A percentile compares a stretch with the other conserved stretches of the same genome.
Conservation (phyloP, 2,113 vertebrate genomes). For the Galeopterus variegatus region DNA sequence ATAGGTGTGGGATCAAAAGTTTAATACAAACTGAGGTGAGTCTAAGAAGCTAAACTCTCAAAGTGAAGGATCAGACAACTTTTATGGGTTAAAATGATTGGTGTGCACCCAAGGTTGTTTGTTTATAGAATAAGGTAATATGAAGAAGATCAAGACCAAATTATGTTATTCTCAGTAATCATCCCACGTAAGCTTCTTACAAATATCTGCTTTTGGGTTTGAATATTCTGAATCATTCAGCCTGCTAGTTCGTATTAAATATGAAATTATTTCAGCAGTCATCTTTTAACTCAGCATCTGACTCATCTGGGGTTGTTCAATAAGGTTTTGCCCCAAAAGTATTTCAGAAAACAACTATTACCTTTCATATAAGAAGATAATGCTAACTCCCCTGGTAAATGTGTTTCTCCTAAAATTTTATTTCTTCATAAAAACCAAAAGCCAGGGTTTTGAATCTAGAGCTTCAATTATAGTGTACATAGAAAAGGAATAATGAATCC, state of each 20-base stretch:
- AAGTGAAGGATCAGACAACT: background rate
- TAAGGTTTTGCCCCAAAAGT: background rate
- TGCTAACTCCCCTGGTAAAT: background rate
- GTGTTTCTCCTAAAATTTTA: background rate
- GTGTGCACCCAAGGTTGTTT: background rate
- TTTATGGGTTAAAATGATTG: background rate
- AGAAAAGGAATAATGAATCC: background rate
- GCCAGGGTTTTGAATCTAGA: slow-evolving; percentile 7
- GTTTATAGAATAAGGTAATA: background rate
- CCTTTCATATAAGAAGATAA: background rate
- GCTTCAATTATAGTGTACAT: background rate
- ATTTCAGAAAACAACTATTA: background rate
- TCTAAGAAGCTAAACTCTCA: background rate
- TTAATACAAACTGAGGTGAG: background rate
- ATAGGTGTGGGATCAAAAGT: background rate
- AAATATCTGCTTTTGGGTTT: background rate
- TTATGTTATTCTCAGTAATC: background rate
- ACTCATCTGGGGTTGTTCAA: background rate
- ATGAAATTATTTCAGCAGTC: background rate
- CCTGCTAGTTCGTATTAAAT: background rate
- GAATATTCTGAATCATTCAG: background rate
- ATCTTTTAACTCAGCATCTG: background rate
- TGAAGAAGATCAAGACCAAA: background rate
- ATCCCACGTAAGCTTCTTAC: too few species aligned
- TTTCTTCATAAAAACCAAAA: slow-evolving; percentile 20